These are phyloP conservation scores for Drepana falcataria DNA, from an alignment of 2,888 invertebrate genomes.

Conservation along the genomic window DNA sequence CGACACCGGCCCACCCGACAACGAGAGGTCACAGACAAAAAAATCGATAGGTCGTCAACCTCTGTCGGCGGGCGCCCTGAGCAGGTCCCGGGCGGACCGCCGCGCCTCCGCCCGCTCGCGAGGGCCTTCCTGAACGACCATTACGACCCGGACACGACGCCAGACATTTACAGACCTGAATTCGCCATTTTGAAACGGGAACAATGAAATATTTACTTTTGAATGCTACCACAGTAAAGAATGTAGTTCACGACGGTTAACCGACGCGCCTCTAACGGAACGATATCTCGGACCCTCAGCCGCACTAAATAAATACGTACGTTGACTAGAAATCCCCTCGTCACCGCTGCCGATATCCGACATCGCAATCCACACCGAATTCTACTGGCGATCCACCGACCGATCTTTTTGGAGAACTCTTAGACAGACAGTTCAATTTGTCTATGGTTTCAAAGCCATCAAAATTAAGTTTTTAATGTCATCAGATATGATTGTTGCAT, in stretches of 20 bases:
- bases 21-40: constrained; percentile 74
- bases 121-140: constrained; percentile 25
- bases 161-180: constrained; percentile 46
- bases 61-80: constrained; percentile 57
- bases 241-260: constrained; percentile 41
- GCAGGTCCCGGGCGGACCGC: constrained; percentile 55
- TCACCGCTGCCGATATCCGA: constrained; percentile 89
- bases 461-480: constrained; percentile 46
- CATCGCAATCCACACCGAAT: constrained; percentile 81
- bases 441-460: constrained; percentile 66
- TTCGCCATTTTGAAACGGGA: constrained; percentile 79
- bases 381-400: constrained; percentile 73
- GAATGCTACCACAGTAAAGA: constrained; percentile 51
- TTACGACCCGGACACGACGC: constrained; percentile 20
- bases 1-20: constrained; percentile 59
- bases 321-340: constrained; percentile 88
- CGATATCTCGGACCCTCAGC: constrained; percentile 34
- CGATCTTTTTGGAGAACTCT: constrained; percentile 65
- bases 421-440: constrained; percentile 52
- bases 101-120: constrained; percentile 40
- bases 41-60: constrained; percentile 79
- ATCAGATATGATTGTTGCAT: constrained; percentile 6
- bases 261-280: constrained; percentile 41
- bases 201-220: constrained; percentile 77
- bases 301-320: constrained; percentile 79